Conservation (phyloP, 1,140 invertebrate genomes). For the Paraescarpia echinospica region DNA sequence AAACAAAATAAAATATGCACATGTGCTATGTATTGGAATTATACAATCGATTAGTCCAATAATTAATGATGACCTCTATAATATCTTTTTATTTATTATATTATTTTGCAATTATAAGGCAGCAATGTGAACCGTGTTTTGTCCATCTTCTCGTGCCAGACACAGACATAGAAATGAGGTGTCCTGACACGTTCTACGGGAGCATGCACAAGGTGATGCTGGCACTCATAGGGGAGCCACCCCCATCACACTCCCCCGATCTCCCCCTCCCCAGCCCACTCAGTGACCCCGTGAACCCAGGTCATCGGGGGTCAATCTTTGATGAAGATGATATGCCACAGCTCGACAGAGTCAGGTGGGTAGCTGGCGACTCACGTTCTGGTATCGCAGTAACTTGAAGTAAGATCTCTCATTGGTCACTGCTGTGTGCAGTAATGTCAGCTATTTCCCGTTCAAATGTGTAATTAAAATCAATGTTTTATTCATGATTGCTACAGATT, state of each 20-base stretch:
- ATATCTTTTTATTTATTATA: too few species aligned
- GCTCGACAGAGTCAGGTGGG: neutral
- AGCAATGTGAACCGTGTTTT: neutral
- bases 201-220: constrained; percentile 9
- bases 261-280: neutral
- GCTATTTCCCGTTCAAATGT: neutral
- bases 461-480: too few species aligned
- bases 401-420: neutral
- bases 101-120: neutral
- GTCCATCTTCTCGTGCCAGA: neutral
- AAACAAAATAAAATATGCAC: too few species aligned
- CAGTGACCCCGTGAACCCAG: neutral
- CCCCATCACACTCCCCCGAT: neutral
- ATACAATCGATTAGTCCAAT: too few species aligned
- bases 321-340: neutral
- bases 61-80: too few species aligned
- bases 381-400: neutral
- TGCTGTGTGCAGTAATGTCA: neutral
- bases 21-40: too few species aligned
- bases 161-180: neutral
- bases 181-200: neutral
- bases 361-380: neutral
- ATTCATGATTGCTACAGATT: too few species aligned
- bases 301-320: neutral
- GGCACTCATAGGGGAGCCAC: neutral